Conservation (phyloP, 2,888 invertebrate genomes). For the Cephus pulcher region DNA sequence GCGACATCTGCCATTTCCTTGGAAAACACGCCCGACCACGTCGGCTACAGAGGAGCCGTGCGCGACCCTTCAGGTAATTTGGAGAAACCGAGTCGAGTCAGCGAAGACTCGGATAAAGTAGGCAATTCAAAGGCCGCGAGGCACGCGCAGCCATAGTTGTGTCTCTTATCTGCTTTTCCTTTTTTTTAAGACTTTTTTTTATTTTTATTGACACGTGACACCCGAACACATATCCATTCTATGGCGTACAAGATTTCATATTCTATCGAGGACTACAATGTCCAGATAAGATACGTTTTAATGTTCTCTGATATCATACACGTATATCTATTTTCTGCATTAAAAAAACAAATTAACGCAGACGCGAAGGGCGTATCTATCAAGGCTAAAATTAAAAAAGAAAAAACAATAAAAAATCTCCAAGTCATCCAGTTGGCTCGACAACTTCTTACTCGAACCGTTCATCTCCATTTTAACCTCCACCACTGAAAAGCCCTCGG, state of each 20-base stretch:
- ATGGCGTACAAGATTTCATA: neutral
- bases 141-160: neutral
- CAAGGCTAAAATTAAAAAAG: neutral
- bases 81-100: neutral
- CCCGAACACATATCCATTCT: neutral
- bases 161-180: neutral
- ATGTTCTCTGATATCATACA: neutral
- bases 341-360: neutral
- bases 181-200: neutral
- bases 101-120: neutral
- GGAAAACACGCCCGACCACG: neutral
- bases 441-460: neutral
- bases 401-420: too few relatives aligned
- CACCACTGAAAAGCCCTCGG: neutral
- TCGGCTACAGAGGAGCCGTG: neutral
- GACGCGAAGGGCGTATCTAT: neutral
- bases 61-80: neutral
- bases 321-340: neutral
- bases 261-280: neutral
- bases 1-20: slow-evolving; percentile 35
- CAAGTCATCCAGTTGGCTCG: neutral
- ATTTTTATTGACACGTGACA: neutral
- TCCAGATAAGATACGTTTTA: neutral
- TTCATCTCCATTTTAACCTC: neutral
- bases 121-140: neutral